Evolutionary conservation across 2,888 invertebrate species (phyloP).

Genomic region (Drosophila peninsularis): DNA sequence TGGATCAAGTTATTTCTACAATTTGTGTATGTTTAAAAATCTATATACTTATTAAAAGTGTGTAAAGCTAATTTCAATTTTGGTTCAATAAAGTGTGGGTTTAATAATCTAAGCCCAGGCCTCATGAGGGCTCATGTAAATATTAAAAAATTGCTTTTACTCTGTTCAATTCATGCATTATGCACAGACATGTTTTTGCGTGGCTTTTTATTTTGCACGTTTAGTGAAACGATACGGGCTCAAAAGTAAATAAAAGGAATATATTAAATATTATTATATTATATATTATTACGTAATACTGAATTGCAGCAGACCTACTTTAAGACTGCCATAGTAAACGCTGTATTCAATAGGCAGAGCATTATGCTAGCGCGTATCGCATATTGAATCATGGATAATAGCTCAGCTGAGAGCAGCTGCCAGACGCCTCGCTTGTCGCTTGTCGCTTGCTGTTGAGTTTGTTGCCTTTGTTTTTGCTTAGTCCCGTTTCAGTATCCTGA

Average conservation of each 20-base stretch:
- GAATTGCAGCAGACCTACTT: neutral
- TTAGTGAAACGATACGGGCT: neutral
- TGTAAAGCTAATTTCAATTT: neutral
- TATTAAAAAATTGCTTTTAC: neutral
- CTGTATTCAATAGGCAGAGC: neutral
- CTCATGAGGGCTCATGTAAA: neutral
- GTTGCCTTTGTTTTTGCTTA: conserved; percentile 18
- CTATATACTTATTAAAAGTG: neutral
- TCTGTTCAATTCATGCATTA: neutral
- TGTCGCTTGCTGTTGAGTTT: conserved; percentile 21
- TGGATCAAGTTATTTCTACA: neutral
- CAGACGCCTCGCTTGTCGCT: conserved; percentile 11
- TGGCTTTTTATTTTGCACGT: neutral
- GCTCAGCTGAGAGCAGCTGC: conserved; percentile 17
- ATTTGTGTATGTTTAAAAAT: neutral
- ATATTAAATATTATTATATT: neutral
- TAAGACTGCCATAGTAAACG: neutral
- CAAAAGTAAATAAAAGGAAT: neutral
- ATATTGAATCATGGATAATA: conserved; percentile 19
- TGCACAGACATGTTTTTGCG: neutral
- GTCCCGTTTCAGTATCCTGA: conserved; percentile 41
- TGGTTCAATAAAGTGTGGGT: neutral
- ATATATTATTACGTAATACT: neutral
- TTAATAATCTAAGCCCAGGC: neutral
- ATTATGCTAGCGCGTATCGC: neutral